These are phyloP conservation scores for Dendrolimus kikuchii DNA, from an alignment of 1,140 invertebrate species.

Conservation along the genomic window DNA sequence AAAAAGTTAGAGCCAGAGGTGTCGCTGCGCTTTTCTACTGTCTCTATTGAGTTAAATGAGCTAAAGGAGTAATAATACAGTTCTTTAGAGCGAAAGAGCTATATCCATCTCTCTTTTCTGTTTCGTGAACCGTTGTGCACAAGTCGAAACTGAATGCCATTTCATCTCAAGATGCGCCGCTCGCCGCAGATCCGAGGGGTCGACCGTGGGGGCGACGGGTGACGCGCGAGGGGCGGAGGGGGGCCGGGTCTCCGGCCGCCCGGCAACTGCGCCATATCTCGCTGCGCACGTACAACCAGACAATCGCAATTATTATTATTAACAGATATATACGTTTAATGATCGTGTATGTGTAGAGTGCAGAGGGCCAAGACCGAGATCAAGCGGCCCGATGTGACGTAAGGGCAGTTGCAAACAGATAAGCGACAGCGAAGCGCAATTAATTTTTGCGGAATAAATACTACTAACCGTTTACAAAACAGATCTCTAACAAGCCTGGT, in stretches of 20 bases:
- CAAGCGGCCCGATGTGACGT: constrained; percentile 27
- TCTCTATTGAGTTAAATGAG: too few relatives aligned
- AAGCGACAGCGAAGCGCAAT: too few relatives aligned
- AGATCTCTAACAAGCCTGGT: too few relatives aligned
- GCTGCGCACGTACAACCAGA: constrained; percentile 48
- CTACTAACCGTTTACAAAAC: too few relatives aligned
- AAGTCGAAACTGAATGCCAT: constrained; percentile 46
- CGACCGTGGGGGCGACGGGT: constrained; percentile 14
- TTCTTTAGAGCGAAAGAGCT: too few relatives aligned
- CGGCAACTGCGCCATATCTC: constrained; percentile 55
- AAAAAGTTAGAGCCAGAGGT: too few relatives aligned
- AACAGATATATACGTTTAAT: constrained; percentile 56
- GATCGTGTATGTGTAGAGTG: constrained; percentile 24
- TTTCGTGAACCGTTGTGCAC: constrained; percentile 7
- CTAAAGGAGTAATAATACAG: too few relatives aligned
- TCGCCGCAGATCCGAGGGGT: constrained; percentile 22
- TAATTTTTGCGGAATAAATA: too few relatives aligned
- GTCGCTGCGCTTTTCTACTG: too few relatives aligned
- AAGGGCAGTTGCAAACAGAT: constrained; percentile 12
- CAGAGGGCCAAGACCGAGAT: constrained; percentile 15
- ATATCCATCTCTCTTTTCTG: too few relatives aligned
- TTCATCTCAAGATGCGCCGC: constrained; percentile 47
- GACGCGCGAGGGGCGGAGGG: constrained; percentile 9
- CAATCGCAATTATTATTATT: constrained; percentile 63
- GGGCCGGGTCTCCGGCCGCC: constrained; percentile 17